Evolutionary conservation across 2,797 vertebrate species (phyloP), one percentile per base, ranked within the genome.

Genomic region (Channallabes apus): DNA sequence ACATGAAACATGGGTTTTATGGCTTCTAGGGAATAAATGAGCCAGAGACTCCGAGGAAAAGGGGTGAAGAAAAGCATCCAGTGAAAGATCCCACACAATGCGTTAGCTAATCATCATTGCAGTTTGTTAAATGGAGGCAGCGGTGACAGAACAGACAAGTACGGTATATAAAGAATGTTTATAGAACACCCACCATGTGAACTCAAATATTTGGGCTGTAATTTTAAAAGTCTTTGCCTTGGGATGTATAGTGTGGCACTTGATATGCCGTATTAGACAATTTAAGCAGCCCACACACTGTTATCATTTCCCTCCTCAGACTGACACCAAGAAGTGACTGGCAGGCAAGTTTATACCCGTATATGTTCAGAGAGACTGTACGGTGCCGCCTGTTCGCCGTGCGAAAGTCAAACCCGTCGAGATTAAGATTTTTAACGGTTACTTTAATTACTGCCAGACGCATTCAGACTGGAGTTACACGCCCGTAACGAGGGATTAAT

Each of bases 141-240:
- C 9, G 80, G 29, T 82, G 80, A 82, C 80, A 68, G 80, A 32
- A 32, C 4, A 69, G 65, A 82, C 80, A 56, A 68, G 51, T 11
- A 69, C 35, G 5, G 9, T 69, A 69, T 58, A 82, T 67, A 24
- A 82, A 69, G 46, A 69, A 69, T 69, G 80, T 82, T 82, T 82
- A 69, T 32, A 41, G 80, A 69, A 82, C 80, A 82, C 80, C 80
- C 80, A 82, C 80, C 80, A 69, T 69, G 80, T 35, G 46, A 69
- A 82, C 65, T 82, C 80, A 82, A 82, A 82, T 82, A 69, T 82
- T 82, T 82, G 80, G 46, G 69, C 80, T 82, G 80, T 82, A 56
- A 64, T 65, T 54, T 82, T 68, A 56, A 54, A 82, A 56, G 65
- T 35, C 62, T 32, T 67, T 51, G 62, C 79, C 61, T 81, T 64